Base-by-base conservation (phyloP, 2,888 invertebrate genomes). In the Eulithis testata region DNA sequence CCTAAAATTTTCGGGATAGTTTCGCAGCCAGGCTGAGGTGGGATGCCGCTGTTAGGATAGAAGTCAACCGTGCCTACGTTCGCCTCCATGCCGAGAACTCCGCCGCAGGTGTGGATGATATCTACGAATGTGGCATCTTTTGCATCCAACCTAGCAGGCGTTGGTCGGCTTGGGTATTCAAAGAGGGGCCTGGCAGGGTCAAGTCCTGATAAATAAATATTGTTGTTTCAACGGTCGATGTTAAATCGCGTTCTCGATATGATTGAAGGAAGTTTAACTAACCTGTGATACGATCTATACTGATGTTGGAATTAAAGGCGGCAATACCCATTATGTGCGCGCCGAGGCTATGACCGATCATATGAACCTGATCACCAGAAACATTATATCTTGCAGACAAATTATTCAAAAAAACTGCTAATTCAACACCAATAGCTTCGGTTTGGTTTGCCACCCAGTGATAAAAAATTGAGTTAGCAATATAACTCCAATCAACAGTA, bases 121-220 rank as follows among this genome's bases (percentile, higher is more conserved):
- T 94, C 93, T 37, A 96, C 96, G 64, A 95, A 94, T 64, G 87
- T 88, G 0, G 96, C 96, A 83, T 96, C 96, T 64, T 72, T 68
- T 8, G 72, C 63, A 68, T 96, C 96, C 54, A 90, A 83, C 4
- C 95, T 94, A 66, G 94, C 81, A 0, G 94, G 86, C 72, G 94
- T 94, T 37, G 91, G 87, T 69, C 82, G 81, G 52, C 88, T 84
- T 4, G 94, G 95, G 57, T 93, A 87, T 79, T 95, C 95, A 53
- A 96, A 95, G 9, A 96, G 78, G 0, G 96, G 96, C 70, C 95
- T 80, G 0, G 96, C 96, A 36, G 96, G 96, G 86, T 96, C 96
- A 44, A 96, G 85, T 37, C 95, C 95, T 95, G 74, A 21, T 21
- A 45, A 53, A 49, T 47, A 44, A 27, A 14, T 49, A 55, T 3